Percentiles rank a stretch among this genome's conserved stretches.
Evolutionary conservation across 2,113 vertebrate genomes (phyloP).

Genomic region (Riparia riparia): DNA sequence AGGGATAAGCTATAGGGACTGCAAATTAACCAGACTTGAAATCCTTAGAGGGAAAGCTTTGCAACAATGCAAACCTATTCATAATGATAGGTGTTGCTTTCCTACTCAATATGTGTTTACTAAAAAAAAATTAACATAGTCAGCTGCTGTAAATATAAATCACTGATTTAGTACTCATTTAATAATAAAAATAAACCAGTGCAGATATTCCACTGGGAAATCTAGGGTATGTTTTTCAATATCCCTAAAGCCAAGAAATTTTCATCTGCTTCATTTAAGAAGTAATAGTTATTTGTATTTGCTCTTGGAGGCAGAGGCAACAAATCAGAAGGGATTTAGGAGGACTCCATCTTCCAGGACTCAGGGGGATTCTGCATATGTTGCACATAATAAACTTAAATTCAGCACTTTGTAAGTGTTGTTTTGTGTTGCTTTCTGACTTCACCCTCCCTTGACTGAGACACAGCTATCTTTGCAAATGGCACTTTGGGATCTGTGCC

Average conservation of each 20-base stretch:
- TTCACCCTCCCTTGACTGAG: background rate
- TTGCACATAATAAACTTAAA: background rate
- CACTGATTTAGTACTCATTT: background rate
- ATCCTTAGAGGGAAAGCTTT: background rate
- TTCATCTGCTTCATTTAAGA: conserved; percentile 42
- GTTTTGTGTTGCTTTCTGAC: background rate
- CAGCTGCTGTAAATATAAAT: conserved; percentile 41
- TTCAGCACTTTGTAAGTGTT: background rate
- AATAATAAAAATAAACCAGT: background rate
- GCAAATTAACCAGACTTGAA: background rate
- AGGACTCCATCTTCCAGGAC: background rate
- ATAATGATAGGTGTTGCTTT: background rate
- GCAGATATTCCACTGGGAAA: conserved; percentile 20
- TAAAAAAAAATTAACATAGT: background rate
- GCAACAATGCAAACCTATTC: background rate
- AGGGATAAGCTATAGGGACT: background rate
- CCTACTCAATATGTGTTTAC: background rate
- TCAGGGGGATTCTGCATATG: conserved; percentile 5
- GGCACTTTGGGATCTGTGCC: conserved; percentile 1
- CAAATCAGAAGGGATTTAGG: conserved; percentile 38
- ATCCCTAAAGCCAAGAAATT: conserved; percentile 34
- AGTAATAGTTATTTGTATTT: conserved; percentile 39
- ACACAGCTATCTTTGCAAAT: conserved; percentile 17
- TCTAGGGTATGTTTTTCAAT: background rate
- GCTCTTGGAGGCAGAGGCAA: background rate